Evolutionary conservation across 2,888 invertebrate genomes (phyloP).

Genomic region (Chesias legatella): DNA sequence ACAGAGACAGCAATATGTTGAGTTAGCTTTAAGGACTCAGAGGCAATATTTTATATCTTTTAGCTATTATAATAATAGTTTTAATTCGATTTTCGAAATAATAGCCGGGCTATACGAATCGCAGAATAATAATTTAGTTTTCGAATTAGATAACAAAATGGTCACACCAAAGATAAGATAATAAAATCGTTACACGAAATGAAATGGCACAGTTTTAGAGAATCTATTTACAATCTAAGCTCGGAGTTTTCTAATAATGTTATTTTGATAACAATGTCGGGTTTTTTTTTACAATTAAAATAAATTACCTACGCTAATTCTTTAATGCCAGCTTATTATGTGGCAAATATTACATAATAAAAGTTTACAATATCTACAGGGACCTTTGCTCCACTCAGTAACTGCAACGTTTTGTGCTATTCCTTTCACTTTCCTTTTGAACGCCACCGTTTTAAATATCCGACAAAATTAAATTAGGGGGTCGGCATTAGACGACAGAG

Average conservation of each 20-base stretch:
- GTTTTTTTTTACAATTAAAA: background rate
- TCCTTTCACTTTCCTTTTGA: too few relatives aligned
- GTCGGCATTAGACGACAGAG: too few relatives aligned
- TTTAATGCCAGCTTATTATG: constrained; percentile 28
- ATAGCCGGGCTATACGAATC: constrained; percentile 1
- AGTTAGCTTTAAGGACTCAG: too few relatives aligned
- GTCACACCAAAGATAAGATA: background rate
- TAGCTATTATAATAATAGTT: too few relatives aligned
- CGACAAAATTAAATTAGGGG: too few relatives aligned
- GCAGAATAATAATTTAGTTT: background rate
- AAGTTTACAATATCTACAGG: constrained; percentile 60
- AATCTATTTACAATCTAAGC: constrained; percentile 26
- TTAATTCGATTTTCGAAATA: too few relatives aligned
- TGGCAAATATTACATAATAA: constrained; percentile 29
- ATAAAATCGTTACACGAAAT: constrained; percentile 2
- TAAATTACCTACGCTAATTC: background rate
- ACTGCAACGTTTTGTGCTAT: background rate
- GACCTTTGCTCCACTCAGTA: background rate
- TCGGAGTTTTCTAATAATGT: constrained; percentile 20
- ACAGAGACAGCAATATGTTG: too few relatives aligned
- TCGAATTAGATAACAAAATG: background rate
- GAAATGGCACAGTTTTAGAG: constrained; percentile 19
- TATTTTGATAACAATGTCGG: background rate
- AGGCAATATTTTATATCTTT: too few relatives aligned
- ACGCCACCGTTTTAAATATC: too few relatives aligned